phyloP scores from a whole-genome alignment of 2,113 vertebrate genomes.

The Madoqua kirkii region DNA sequence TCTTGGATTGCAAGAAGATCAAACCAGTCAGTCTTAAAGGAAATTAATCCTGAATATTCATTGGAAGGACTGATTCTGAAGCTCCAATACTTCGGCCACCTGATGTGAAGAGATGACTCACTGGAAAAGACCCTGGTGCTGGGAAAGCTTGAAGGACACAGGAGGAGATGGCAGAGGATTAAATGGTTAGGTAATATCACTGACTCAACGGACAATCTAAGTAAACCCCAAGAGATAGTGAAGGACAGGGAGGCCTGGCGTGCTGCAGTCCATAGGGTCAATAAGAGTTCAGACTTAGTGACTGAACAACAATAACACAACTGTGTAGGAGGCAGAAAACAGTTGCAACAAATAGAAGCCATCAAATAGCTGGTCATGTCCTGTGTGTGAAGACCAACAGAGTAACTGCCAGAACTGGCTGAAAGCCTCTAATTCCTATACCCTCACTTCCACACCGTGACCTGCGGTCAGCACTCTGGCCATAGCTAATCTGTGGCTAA shows the following conservation, averaged over 20 bases:
- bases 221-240: not conserved
- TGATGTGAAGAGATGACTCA: not conserved
- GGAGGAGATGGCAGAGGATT: not conserved
- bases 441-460: not conserved
- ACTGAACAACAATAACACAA: not conserved
- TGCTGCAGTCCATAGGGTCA: not conserved
- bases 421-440: rapidly evolving
- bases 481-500: not conserved
- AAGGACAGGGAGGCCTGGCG: not conserved
- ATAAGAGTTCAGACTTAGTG: not conserved
- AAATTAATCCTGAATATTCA: not conserved
- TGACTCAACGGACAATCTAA: not conserved
- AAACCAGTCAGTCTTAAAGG: not conserved
- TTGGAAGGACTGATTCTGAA: not conserved
- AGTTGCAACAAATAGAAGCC: not conserved
- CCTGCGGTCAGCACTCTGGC: rapidly evolving
- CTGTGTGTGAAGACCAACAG: rapidly evolving
- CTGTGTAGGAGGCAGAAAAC: not conserved
- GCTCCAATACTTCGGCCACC: not conserved
- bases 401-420: not conserved
- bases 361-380: not conserved
- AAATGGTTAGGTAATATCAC: not conserved
- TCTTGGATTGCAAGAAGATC: not conserved
- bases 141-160: not conserved
- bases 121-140: not conserved